Evolutionary conservation across 2,888 invertebrate species (phyloP), one percentile per base, ranked within the genome.

Genomic region (Parnassius mnemosyne): DNA sequence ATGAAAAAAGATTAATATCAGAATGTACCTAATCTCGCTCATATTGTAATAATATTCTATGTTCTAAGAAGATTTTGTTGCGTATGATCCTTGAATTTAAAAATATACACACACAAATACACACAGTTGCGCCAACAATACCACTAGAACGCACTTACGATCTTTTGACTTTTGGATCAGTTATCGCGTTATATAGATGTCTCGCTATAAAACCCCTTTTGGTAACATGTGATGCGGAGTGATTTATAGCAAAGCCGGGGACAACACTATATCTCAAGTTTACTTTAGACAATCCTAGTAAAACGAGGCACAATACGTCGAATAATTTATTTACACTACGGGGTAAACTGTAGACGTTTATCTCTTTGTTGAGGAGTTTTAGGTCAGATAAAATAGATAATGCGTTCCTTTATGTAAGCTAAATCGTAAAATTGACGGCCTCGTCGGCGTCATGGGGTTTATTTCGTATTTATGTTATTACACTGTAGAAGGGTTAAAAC

Each of bases 321-420:
- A 76, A 85, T 88, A 88, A 89, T 89, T 87, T 89, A 90, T 91
- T 87, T 88, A 89, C 84, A 84, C 79, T 71, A 67, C 70, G 78
- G 79, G 75, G 80, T 81, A 83, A 84, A 87, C 83, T 80, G 76
- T 77, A 74, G 76, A 78, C 81, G 82, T 89, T 89, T 90, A 90
- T 89, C 84, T 85, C 83, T 85, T 87, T 88, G 86, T 87, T 81
- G 76, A 79, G 79, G 72, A 78, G 74, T 81, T 87, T 85, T 79
- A 84, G 84, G 80, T 81, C 79, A 81, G 86, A 88, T 89, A 88
- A 88, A 85, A 81, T 75, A 80, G 86, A 87, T 89, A 89, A 88
- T 87, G 84, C 80, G 84, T 83, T 77, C 74, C 78, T 87, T 87
- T 85, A 84, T 83, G 84, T 63, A 53, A 82, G 75, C 70, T 71